These are phyloP conservation scores for Ganaspis brasiliensis DNA, from an alignment of 2,888 invertebrate genomes.

Conservation along the genomic window DNA sequence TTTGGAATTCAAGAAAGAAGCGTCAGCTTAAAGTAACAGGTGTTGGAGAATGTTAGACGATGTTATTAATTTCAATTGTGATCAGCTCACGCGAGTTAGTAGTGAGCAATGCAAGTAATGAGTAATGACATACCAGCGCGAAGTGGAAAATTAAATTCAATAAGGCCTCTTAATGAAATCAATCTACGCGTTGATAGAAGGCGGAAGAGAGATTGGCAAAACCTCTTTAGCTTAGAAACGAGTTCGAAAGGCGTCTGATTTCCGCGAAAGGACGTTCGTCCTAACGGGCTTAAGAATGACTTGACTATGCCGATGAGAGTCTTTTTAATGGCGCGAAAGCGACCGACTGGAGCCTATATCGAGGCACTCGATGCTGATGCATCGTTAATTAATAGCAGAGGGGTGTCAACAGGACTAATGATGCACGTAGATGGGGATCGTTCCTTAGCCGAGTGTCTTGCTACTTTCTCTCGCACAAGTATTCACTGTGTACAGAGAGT, in stretches of 20 bases:
- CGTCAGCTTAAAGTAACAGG: not conserved
- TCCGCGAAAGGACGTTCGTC: slow-evolving; percentile 54
- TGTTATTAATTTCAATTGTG: slow-evolving; percentile 17
- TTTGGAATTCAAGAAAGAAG: too few species aligned
- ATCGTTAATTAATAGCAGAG: slow-evolving; percentile 59
- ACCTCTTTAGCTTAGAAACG: slow-evolving; percentile 20
- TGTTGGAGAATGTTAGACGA: not conserved
- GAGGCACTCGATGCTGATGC: slow-evolving; percentile 50
- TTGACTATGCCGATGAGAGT: slow-evolving; percentile 50
- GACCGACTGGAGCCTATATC: slow-evolving; percentile 8
- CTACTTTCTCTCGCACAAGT: slow-evolving; percentile 16
- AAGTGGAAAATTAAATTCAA: slow-evolving; percentile 49
- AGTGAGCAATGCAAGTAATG: slow-evolving; percentile 28
- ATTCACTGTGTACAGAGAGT: slow-evolving; percentile 13
- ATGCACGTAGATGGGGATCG: slow-evolving; percentile 46
- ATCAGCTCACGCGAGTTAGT: not conserved
- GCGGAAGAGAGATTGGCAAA: slow-evolving; percentile 36
- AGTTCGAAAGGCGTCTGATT: slow-evolving; percentile 40
- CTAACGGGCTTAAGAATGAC: slow-evolving; percentile 56
- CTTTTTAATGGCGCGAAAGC: slow-evolving; percentile 43
- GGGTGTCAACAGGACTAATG: slow-evolving; percentile 62
- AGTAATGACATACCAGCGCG: not conserved
- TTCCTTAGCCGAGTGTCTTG: not conserved
- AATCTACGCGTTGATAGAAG: slow-evolving; percentile 46
- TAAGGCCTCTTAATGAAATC: slow-evolving; percentile 59